Base-by-base conservation (phyloP, 2,888 invertebrate genomes). In the Fragum fragum region DNA sequence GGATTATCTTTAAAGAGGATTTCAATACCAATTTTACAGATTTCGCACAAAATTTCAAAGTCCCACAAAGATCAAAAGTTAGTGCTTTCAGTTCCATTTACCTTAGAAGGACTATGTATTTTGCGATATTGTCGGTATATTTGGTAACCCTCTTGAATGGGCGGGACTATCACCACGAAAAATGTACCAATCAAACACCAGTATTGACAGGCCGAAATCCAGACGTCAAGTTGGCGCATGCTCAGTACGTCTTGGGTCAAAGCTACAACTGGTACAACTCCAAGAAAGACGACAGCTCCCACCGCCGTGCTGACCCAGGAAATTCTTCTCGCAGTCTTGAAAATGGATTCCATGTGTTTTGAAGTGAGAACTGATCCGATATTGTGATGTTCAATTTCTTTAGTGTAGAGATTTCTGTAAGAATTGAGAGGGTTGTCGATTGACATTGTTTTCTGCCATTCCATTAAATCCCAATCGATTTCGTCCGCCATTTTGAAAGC, bases 361-460 rank as follows among this genome's bases (percentile, higher is more conserved):
- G 77, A 52, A 3, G 74, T 81, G n/a, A 81, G 52, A 14, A 63
- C 69, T 14, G 21, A 71, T 3, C 87, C 83, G 6, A 77, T 79
- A 32, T 79, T 55, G 42, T 81, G 82, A 9, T 74, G 18, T 11
- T 86, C 85, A 2, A 91, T 85, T 66, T 91, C 91, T 32, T 91
- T 85, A 55, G 80, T 79, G 74, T 89, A 90, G 1, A 83, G 59
- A 14, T 81, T 76, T 18, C 79, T 74, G 87, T 90, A 91, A 0
- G 91, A 90, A 47, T 86, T 88, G 9, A 91, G 79, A 0, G 91
- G 91, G 74, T 91, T 91, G 71, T 91, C 90, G 23, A 91, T 91
- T 23, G 87, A 86, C 36, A 91, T 85, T 2, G 90, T 88, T 61
- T 88, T 90, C 70, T 90, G 85, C 91, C 91, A 91, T 76, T 90